Evolutionary conservation across 1,140 invertebrate species (phyloP).

Genomic region (Macrocentrus cingulum): DNA sequence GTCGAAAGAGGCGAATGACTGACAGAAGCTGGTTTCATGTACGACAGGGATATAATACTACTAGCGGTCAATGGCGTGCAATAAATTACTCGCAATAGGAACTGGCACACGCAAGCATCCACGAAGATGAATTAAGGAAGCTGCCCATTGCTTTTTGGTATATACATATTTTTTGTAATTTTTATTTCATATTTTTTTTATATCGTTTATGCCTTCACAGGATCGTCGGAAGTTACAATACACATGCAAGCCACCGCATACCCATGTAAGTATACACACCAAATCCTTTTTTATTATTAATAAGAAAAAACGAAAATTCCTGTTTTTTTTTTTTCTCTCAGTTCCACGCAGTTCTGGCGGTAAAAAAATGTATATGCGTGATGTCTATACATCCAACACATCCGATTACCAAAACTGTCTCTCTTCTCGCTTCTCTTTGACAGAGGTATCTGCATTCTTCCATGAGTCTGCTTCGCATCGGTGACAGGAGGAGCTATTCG

Average conservation of each 20-base stretch:
- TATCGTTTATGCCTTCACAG: slow-evolving; percentile 31
- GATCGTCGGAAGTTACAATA: slow-evolving; percentile 34
- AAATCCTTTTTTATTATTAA: background rate
- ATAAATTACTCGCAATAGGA: slow-evolving; percentile 54
- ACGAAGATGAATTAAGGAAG: slow-evolving; percentile 7
- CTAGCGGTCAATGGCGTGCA: slow-evolving; percentile 57
- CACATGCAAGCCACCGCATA: slow-evolving; percentile 36
- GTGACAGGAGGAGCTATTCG: background rate
- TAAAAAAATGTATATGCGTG: background rate
- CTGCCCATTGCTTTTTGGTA: slow-evolving; percentile 18
- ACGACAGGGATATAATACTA: slow-evolving; percentile 48
- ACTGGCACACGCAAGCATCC: slow-evolving; percentile 48
- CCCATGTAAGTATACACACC: slow-evolving; percentile 23
- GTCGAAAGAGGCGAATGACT: slow-evolving; percentile 53
- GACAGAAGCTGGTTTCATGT: slow-evolving; percentile 46
- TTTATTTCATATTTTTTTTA: background rate
- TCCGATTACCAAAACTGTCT: slow-evolving; percentile 50
- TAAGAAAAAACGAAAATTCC: background rate
- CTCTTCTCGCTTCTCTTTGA: slow-evolving; percentile 45
- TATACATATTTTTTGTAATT: background rate
- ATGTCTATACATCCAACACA: slow-evolving; percentile 30
- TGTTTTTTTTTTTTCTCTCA: slow-evolving; percentile 7
- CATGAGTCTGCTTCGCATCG: slow-evolving; percentile 10
- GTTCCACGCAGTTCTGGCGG: no score
- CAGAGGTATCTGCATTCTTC: slow-evolving; percentile 44